Percentiles rank a stretch among this genome's conserved stretches.
Conservation (phyloP, 2,888 invertebrate genomes). For the Lycia hirtaria region DNA sequence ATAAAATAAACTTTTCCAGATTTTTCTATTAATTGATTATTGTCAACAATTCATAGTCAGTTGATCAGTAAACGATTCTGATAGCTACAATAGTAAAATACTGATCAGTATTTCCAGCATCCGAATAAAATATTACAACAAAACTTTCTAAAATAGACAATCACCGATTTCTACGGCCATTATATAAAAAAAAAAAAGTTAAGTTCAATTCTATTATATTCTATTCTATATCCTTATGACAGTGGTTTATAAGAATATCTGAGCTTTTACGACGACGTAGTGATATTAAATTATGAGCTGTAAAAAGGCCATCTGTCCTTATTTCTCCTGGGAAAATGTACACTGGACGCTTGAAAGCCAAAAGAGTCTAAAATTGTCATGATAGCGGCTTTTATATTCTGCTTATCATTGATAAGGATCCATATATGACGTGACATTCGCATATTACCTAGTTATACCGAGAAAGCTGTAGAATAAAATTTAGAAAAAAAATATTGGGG, state of each 20-base stretch:
- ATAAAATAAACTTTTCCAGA: too few relatives aligned
- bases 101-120: too few relatives aligned
- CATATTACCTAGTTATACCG: neutral
- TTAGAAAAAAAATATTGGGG: neutral
- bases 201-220: too few relatives aligned
- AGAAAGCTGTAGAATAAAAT: neutral
- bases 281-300: slow-evolving; percentile 33
- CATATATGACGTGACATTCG: neutral
- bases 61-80: too few relatives aligned
- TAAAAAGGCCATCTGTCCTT: slow-evolving; percentile 30
- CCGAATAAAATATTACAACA: slow-evolving; percentile 2
- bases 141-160: neutral
- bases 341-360: slow-evolving; percentile 13
- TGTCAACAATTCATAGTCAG: too few relatives aligned
- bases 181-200: too few relatives aligned
- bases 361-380: slow-evolving; percentile 6
- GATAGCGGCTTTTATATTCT: slow-evolving; percentile 1
- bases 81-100: too few relatives aligned
- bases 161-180: slow-evolving; percentile 5
- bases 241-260: slow-evolving; percentile 32
- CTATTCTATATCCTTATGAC: slow-evolving; percentile 32
- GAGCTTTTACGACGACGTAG: slow-evolving; percentile 33
- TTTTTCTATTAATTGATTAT: too few relatives aligned
- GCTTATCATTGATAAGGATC: slow-evolving; percentile 12
- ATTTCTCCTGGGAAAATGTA: slow-evolving; percentile 27